Evolutionary conservation across 1,140 invertebrate genomes (phyloP).

Genomic region (Ruditapes philippinarum): DNA sequence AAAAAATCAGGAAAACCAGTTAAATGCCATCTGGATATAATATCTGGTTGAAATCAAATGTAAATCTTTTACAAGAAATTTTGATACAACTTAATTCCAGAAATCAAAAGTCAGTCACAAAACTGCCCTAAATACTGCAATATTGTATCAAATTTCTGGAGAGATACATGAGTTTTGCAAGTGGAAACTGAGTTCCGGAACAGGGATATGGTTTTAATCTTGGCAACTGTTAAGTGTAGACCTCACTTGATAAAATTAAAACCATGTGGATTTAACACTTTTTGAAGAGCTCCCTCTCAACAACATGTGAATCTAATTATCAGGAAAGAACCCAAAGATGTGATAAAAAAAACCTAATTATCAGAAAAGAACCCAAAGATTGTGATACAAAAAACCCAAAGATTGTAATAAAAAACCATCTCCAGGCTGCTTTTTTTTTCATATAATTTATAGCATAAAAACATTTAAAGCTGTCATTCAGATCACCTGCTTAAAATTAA

Average conservation of each 20-base stretch:
- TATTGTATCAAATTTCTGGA: too few relatives aligned
- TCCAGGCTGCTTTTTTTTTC: background rate
- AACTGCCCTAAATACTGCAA: background rate
- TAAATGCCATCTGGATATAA: background rate
- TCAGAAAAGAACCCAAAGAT: too few relatives aligned
- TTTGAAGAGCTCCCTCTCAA: conserved; percentile 26
- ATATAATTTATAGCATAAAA: conserved; percentile 5
- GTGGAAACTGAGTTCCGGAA: background rate
- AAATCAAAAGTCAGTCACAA: background rate
- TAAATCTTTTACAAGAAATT: too few relatives aligned
- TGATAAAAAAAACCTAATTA: conserved; percentile 1
- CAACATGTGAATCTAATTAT: conserved; percentile 42
- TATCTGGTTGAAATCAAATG: background rate
- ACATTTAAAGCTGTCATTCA: background rate
- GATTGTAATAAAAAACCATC: background rate
- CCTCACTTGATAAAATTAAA: conserved; percentile 52
- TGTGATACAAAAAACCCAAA: conserved; percentile 13
- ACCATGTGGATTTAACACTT: conserved; percentile 41
- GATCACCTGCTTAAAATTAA: conserved; percentile 23
- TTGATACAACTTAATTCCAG: background rate
- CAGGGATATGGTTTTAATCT: background rate
- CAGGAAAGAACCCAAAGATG: too few relatives aligned
- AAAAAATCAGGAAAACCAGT: too few relatives aligned
- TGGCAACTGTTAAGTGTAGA: conserved; percentile 16
- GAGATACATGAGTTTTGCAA: background rate